Evolutionary conservation across 2,888 invertebrate genomes (phyloP).

Genomic region (Mythimna vitellina): DNA sequence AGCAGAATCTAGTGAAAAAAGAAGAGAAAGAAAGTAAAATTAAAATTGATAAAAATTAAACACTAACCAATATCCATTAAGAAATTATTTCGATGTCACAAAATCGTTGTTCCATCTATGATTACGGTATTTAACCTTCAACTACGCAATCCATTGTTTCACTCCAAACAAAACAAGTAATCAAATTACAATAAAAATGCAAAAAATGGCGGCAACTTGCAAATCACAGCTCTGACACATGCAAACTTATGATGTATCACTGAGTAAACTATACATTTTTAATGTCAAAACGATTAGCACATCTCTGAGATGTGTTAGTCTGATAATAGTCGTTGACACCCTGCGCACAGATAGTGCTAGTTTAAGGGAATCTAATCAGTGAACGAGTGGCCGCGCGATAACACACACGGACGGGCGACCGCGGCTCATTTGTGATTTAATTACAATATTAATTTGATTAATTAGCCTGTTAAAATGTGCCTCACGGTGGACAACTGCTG

Average conservation of each 20-base stretch:
- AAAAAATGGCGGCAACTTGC: too few species aligned
- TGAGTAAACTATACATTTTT: constrained; percentile 3
- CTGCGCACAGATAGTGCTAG: constrained; percentile 54
- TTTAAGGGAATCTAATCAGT: constrained; percentile 64
- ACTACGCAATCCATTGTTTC: constrained; percentile 21
- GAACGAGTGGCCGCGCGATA: constrained; percentile 41
- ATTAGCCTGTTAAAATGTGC: constrained; percentile 66
- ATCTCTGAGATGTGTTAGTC: not conserved
- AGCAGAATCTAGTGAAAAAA: too few species aligned
- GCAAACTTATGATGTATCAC: not conserved
- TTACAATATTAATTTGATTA: constrained; percentile 28
- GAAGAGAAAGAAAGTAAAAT: too few species aligned
- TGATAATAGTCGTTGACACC: constrained; percentile 53
- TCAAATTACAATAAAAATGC: too few species aligned
- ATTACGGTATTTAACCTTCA: not conserved
- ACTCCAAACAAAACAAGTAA: constrained; percentile 10
- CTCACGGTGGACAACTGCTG: constrained; percentile 71
- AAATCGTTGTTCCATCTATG: not conserved
- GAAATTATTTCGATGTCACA: not conserved
- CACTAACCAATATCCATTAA: not conserved
- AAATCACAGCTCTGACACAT: not conserved
- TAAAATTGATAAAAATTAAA: too few species aligned
- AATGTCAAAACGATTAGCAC: constrained; percentile 45
- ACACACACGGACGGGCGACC: constrained; percentile 18
- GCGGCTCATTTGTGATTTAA: constrained; percentile 20